A percentile compares a stretch with the other conserved stretches of the same genome.
Evolutionary conservation across 2,888 invertebrate species (phyloP).

Genomic region (Clostera curtula): DNA sequence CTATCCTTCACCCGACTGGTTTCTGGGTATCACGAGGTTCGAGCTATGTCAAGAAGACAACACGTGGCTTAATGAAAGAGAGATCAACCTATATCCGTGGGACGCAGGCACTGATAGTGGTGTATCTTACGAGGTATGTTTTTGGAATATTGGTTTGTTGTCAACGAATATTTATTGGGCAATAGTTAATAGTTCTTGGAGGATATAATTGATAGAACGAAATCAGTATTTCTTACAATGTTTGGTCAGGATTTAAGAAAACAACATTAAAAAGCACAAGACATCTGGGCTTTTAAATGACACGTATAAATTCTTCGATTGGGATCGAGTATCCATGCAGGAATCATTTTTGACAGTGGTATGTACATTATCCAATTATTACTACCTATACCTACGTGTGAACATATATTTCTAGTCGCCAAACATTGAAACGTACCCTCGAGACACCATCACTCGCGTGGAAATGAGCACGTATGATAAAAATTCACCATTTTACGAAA

Average conservation of each 20-base stretch:
- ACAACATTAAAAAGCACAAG: too few species aligned
- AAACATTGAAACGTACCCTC: constrained; percentile 54
- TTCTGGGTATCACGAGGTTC: constrained; percentile 91
- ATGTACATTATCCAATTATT: too few species aligned
- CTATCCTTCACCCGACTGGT: constrained; percentile 92
- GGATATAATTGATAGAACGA: too few species aligned
- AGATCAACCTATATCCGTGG: constrained; percentile 92
- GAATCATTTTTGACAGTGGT: too few species aligned
- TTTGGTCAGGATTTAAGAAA: too few species aligned
- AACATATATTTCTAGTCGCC: constrained; percentile 36
- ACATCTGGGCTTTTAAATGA: too few species aligned
- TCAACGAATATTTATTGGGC: too few species aligned
- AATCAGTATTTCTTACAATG: too few species aligned
- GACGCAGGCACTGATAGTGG: constrained; percentile 98
- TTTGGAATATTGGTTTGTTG: background rate
- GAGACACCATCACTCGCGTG: constrained; percentile 49
- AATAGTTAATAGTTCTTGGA: too few species aligned
- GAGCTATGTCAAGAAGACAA: constrained; percentile 92
- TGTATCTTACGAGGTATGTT: constrained; percentile 88
- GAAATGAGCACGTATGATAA: constrained; percentile 58
- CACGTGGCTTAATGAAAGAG: constrained; percentile 88
- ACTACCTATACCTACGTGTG: too few species aligned
- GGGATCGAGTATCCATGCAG: too few species aligned
- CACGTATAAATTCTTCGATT: too few species aligned
- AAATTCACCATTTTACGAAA: constrained; percentile 59